Percentiles rank a stretch among this genome's conserved stretches.
These are phyloP conservation scores for Eumerus sabulonum DNA, from an alignment of 2,888 invertebrate species.

Conservation along the genomic window DNA sequence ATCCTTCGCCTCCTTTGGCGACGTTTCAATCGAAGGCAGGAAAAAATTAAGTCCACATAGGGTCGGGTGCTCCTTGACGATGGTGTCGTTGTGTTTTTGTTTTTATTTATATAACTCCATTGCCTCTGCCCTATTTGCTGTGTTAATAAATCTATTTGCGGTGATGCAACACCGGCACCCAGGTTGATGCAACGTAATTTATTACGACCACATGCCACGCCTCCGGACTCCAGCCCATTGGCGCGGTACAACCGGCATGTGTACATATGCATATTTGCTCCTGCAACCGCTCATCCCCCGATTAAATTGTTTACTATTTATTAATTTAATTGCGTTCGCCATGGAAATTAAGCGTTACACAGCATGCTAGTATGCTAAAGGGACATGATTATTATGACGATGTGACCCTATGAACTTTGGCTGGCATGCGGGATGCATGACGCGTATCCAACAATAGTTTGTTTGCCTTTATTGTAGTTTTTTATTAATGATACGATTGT, in stretches of 20 bases:
- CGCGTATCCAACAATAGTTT: background rate
- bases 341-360: slow-evolving; percentile 67
- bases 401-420: background rate
- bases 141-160: slow-evolving; percentile 55
- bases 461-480: background rate
- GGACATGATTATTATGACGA: slow-evolving; percentile 42
- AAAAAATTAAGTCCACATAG: slow-evolving; percentile 33
- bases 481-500: slow-evolving; percentile 50
- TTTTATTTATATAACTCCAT: slow-evolving; percentile 7
- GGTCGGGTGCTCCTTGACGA: slow-evolving; percentile 22
- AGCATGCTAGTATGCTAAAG: slow-evolving; percentile 42
- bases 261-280: slow-evolving; percentile 23
- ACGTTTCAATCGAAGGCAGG: background rate
- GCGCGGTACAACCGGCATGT: slow-evolving; percentile 33
- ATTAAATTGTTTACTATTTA: slow-evolving; percentile 67
- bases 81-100: too few species aligned
- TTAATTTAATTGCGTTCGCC: slow-evolving; percentile 66
- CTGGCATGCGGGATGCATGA: slow-evolving; percentile 12
- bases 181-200: slow-evolving; percentile 64
- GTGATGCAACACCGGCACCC: slow-evolving; percentile 50
- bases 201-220: slow-evolving; percentile 56
- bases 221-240: slow-evolving; percentile 34
- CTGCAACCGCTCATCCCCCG: slow-evolving; percentile 61
- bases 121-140: background rate
- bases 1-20: slow-evolving; percentile 15